These are phyloP conservation scores for Tamandua tetradactyla DNA, from an alignment of 2,797 vertebrate genomes.

Conservation along the genomic window DNA sequence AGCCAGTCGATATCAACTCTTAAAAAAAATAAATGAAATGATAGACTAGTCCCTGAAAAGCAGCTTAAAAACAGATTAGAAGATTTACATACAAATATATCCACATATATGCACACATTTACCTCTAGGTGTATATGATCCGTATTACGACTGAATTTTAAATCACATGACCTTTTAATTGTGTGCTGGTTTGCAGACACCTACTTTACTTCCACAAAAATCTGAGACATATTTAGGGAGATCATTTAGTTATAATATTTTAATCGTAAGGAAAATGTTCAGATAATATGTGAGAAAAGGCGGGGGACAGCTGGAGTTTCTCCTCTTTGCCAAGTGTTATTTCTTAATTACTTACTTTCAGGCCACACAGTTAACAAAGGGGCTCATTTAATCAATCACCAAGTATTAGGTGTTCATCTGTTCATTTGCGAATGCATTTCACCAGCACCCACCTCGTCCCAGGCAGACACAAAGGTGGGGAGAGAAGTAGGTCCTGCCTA, in stretches of 20 bases:
- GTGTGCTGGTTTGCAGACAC: background rate
- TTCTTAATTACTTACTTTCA: constrained; percentile 35
- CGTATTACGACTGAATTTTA: background rate
- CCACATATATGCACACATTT: background rate
- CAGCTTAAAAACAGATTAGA: constrained; percentile 9
- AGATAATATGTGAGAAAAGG: background rate
- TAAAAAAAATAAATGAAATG: background rate
- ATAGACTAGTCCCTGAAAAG: background rate
- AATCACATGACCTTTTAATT: background rate
- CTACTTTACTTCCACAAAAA: background rate
- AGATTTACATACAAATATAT: background rate
- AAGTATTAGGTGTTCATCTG: background rate
- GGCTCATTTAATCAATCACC: background rate
- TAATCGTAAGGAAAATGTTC: background rate
- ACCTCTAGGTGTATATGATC: background rate
- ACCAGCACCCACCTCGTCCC: background rate
- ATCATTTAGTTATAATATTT: background rate
- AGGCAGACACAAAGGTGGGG: background rate
- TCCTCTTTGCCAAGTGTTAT: background rate
- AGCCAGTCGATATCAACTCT: background rate
- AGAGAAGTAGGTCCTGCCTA: background rate
- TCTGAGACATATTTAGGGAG: background rate
- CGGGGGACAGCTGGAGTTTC: background rate
- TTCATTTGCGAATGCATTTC: background rate
- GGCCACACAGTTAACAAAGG: background rate